Evolutionary conservation across 2,797 vertebrate genomes (phyloP).

Genomic region (Pseudochirops cupreus): DNA sequence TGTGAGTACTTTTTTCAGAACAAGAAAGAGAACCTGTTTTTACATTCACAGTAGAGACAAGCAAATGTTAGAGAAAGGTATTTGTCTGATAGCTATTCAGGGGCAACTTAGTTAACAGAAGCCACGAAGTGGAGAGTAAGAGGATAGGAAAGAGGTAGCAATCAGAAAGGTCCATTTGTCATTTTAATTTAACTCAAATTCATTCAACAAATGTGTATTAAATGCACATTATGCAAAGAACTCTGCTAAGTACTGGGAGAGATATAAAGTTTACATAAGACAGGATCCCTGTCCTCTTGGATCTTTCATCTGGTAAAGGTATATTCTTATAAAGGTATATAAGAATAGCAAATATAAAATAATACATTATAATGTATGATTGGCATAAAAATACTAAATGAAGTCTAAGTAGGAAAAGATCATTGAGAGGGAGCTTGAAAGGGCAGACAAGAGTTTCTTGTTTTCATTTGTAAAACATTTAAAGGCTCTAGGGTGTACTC

Average conservation of each 20-base stretch:
- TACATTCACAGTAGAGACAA: background rate
- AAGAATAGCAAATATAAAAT: background rate
- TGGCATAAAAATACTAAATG: background rate
- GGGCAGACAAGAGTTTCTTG: background rate
- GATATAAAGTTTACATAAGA: background rate
- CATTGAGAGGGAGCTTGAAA: background rate
- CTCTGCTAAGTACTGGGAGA: background rate
- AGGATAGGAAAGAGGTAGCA: background rate
- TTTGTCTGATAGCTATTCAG: background rate
- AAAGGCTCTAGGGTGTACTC: background rate
- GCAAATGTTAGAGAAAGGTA: background rate
- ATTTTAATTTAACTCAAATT: background rate
- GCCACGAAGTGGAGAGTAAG: background rate
- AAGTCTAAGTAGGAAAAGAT: background rate
- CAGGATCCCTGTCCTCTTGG: background rate
- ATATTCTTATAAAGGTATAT: background rate
- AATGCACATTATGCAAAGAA: background rate
- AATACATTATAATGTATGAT: background rate
- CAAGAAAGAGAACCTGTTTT: conserved; percentile 31
- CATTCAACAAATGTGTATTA: background rate
- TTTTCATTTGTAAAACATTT: background rate
- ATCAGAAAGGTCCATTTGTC: background rate
- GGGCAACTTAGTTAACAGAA: background rate
- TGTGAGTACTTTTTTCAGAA: conserved; percentile 34
- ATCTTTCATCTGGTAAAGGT: background rate